Conservation (phyloP, 2,888 invertebrate genomes). For the Tinea trinotella region DNA sequence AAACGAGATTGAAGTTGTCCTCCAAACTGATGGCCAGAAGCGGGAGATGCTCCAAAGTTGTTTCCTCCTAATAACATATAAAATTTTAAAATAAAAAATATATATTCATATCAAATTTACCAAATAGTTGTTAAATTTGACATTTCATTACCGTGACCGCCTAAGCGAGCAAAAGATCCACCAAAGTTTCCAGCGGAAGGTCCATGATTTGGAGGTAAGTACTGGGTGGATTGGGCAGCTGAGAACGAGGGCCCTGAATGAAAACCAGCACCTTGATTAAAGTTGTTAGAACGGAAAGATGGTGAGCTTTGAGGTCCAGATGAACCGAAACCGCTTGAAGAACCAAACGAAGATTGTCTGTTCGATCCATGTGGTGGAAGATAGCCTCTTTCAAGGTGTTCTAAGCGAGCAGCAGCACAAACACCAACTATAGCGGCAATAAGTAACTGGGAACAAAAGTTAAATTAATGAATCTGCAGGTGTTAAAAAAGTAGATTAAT, state of each 20-base stretch:
- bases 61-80: background rate
- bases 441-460: slow-evolving; percentile 39
- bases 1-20: background rate
- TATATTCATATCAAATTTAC: too few relatives aligned
- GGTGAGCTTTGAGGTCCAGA: slow-evolving; percentile 19
- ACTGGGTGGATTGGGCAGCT: slow-evolving; percentile 50
- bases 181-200: slow-evolving; percentile 26
- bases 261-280: slow-evolving; percentile 13
- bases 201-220: slow-evolving; percentile 52
- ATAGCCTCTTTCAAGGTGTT: slow-evolving; percentile 54
- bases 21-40: background rate
- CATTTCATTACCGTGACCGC: slow-evolving; percentile 14
- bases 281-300: background rate
- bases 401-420: slow-evolving; percentile 50
- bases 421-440: slow-evolving; percentile 48
- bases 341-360: background rate
- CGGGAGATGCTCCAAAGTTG: background rate
- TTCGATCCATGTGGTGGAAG: slow-evolving; percentile 43
- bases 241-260: slow-evolving; percentile 29
- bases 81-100: too few relatives aligned
- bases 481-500: background rate
- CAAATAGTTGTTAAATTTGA: too few relatives aligned
- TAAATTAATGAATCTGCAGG: background rate
- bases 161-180: background rate
- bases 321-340: slow-evolving; percentile 19